A percentile compares a stretch with the other conserved stretches of the same genome.
Conservation (phyloP, 2,797 vertebrate genomes). For the Cirrhinus molitorella region DNA sequence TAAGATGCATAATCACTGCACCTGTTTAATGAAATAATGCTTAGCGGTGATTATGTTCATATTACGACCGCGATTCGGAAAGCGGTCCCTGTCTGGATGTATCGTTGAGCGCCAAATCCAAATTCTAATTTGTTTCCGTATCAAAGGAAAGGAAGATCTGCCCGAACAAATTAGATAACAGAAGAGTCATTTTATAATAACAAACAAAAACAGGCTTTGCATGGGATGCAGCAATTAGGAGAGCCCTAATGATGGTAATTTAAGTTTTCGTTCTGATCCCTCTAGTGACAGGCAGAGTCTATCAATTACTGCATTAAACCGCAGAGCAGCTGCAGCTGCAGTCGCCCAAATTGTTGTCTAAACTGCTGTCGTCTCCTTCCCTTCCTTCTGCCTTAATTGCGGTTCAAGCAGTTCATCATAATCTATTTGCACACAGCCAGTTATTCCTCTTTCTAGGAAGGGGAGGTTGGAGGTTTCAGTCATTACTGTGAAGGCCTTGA, state of each 20-base stretch:
- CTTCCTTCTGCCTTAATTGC: conserved; percentile 84
- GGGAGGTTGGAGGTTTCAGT: conserved; percentile 32
- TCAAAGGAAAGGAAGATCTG: conserved; percentile 39
- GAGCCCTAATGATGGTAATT: conserved; percentile 86
- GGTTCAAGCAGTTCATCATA: conserved; percentile 82
- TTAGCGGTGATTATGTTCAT: conserved; percentile 34
- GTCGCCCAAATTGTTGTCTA: conserved; percentile 86
- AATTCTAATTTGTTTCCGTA: conserved; percentile 48
- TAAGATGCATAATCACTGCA: conserved; percentile 46
- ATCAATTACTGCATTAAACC: conserved; percentile 91
- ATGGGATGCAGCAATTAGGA: conserved; percentile 78
- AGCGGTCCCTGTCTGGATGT: conserved; percentile 15
- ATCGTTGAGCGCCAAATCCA: conserved; percentile 2
- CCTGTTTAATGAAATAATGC: conserved; percentile 49
- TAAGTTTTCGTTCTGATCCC: conserved; percentile 92
- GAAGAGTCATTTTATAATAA: conserved; percentile 77
- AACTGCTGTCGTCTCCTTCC: conserved; percentile 85
- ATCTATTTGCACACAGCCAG: conserved; percentile 66
- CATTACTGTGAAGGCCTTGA: conserved; percentile 40
- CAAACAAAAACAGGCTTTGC: conserved; percentile 77
- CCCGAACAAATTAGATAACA: conserved; percentile 70
- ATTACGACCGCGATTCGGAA: conserved; percentile 31
- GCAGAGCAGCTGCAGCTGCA: conserved; percentile 87
- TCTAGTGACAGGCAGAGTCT: conserved; percentile 89
- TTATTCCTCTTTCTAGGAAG: conserved; percentile 55